Base-by-base conservation (phyloP, 2,888 invertebrate genomes). In the Tuta absoluta region DNA sequence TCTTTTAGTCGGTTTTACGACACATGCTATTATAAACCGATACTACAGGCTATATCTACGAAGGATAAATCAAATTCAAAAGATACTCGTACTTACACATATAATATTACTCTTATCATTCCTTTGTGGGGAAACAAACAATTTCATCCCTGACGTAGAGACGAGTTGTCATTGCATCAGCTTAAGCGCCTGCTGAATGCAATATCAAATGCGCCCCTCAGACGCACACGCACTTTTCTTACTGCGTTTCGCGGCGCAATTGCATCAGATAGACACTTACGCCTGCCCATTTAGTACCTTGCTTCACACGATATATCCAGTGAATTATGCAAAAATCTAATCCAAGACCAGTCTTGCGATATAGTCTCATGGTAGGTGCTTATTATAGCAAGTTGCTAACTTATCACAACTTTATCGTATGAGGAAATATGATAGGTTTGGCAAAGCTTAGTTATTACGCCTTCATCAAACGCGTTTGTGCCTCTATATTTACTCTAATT, bases 101-200 rank as follows among this genome's bases (percentile, higher is more conserved):
- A 41, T 14, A 41, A 14, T 4, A 48, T 5, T 19, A 49, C 8
- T 10, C 17, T 49, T 21, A 49, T 19, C 19, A 49, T 19, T 19
- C 19, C 49, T 21, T 49, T 19, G 10, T 49, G 14, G n/a, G n/a
- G n/a, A 21, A 53, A 2, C 2, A 53, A 23, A 23, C 12, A 14
- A 10, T 24, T 56, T 33, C 12, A 7, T 24, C 21, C 14, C 56
- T 82, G 78, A 82, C 76, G 71, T 65, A 24, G 24, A 67, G 33
- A 63, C 72, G 75, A 74, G 73, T 67, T 75, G 66, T 71, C 78
- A 68, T 83, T 83, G 74, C 82, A 65, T 83, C 82, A 83, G 76
- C 23, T 19, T 14, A 23, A 51, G 33, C 24, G 21, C 28, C 12
- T 2, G 17, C 14, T 0, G 17, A 7, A n/a, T 23, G 23, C 48